Percentiles rank a stretch among this genome's conserved stretches.
Conservation (phyloP, 1,140 invertebrate species). For the Cardiocondyla obscurior region DNA sequence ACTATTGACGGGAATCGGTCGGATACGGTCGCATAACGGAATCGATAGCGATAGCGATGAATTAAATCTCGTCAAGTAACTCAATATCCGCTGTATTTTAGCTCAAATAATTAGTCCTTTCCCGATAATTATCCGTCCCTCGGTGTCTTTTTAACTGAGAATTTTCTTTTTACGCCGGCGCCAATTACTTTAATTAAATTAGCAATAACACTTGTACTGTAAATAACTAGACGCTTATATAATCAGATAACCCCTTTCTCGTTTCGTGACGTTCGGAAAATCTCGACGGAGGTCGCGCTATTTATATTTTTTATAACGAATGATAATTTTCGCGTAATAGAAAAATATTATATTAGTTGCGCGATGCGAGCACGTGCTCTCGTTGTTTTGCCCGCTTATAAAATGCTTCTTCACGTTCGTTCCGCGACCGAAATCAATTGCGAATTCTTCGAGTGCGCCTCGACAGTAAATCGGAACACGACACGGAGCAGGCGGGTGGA, state of each 20-base stretch:
- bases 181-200: conserved; percentile 16
- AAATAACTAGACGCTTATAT: neutral
- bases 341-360: neutral
- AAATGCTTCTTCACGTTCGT: neutral
- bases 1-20: neutral
- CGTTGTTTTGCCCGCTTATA: neutral
- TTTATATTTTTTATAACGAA: neutral
- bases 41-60: neutral
- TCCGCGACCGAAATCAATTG: conserved; percentile 6
- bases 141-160: neutral
- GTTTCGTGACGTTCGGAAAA: neutral
- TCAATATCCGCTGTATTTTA: neutral
- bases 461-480: conserved; percentile 18
- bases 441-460: conserved; percentile 11
- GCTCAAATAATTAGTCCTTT: conserved; percentile 1
- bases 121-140: neutral
- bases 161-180: neutral
- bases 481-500: neutral
- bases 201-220: neutral
- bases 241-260: neutral
- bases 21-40: neutral
- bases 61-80: neutral
- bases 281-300: neutral
- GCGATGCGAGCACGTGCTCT: too few relatives aligned
- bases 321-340: neutral